phyloP scores from a whole-genome alignment of 2,113 vertebrate species.

The Limnothrissa miodon region DNA sequence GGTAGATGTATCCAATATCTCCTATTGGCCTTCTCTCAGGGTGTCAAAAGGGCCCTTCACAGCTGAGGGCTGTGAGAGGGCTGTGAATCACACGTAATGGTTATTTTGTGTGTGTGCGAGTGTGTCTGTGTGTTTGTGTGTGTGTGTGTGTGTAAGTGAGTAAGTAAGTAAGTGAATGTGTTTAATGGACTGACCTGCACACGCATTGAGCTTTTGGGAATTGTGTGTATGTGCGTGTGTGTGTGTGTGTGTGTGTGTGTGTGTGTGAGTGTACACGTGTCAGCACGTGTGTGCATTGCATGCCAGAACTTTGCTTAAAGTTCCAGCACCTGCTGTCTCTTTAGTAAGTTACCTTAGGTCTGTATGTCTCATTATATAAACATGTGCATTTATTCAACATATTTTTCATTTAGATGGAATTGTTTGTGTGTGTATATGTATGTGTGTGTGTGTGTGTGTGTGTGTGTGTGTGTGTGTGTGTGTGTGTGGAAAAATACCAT shows the following conservation, averaged over 20 bases:
- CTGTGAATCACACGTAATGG: conserved; percentile 53
- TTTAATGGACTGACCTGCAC: no score
- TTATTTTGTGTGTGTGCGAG: conserved; percentile 36
- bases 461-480: not conserved
- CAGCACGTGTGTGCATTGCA: not conserved
- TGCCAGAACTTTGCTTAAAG: not conserved
- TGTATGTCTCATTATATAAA: not conserved
- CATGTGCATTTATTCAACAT: not conserved
- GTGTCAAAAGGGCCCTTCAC: conserved; percentile 55
- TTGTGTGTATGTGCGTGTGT: not conserved
- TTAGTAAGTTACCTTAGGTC: not conserved
- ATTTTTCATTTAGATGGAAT: not conserved
- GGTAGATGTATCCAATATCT: conserved; percentile 59
- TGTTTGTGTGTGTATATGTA: not conserved
- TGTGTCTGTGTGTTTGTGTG: conserved; percentile 2
- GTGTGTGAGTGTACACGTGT: conserved; percentile 15
- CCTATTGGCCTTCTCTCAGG: conserved; percentile 51
- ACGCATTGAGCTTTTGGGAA: not conserved
- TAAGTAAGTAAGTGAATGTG: not conserved
- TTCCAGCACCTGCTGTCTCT: not conserved
- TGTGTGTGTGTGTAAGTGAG: not conserved
- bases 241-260: not conserved
- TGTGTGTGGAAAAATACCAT: not conserved
- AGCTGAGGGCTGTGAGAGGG: conserved; percentile 63
- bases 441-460: not conserved